Evolutionary conservation across 2,113 vertebrate species (phyloP).

Genomic region (Microcebus griseorufus): DNA sequence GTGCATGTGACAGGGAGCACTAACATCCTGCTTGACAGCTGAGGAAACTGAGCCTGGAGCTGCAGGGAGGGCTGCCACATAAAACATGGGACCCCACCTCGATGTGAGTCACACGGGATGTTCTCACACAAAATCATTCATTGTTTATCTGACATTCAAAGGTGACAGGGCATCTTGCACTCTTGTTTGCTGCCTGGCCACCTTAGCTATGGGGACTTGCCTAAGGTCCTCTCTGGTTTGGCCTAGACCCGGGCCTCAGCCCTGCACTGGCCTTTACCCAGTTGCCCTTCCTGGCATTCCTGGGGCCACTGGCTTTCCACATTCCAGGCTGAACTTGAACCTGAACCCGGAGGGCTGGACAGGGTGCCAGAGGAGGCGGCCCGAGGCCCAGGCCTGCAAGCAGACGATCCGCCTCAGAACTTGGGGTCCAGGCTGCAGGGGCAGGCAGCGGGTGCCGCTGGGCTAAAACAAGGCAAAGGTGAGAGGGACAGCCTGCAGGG

Average conservation of each 20-base stretch:
- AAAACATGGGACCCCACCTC: not conserved
- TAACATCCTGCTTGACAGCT: too few relatives aligned
- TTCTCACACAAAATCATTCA: not conserved
- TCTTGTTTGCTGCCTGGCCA: not conserved
- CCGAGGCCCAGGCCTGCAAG: not conserved
- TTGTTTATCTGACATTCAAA: not conserved
- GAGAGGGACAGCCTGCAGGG: not conserved
- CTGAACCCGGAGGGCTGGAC: not conserved
- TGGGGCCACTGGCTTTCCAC: not conserved
- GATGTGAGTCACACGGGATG: not conserved
- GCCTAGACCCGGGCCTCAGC: not conserved
- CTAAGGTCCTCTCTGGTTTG: not conserved
- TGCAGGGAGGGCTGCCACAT: rapidly evolving
- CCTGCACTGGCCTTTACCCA: not conserved
- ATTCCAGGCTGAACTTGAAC: slow-evolving; percentile 5
- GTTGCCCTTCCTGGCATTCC: not conserved
- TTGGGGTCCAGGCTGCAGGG: not conserved
- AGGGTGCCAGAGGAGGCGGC: not conserved
- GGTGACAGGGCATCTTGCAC: not conserved
- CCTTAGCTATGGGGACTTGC: not conserved
- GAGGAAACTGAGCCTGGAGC: not conserved
- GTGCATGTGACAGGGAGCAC: not conserved
- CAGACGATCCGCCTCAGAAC: not conserved
- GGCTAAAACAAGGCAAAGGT: not conserved
- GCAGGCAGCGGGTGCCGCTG: not conserved